These are phyloP conservation scores for Falco punctatus DNA, from an alignment of 2,113 vertebrate species.

Conservation along the genomic window DNA sequence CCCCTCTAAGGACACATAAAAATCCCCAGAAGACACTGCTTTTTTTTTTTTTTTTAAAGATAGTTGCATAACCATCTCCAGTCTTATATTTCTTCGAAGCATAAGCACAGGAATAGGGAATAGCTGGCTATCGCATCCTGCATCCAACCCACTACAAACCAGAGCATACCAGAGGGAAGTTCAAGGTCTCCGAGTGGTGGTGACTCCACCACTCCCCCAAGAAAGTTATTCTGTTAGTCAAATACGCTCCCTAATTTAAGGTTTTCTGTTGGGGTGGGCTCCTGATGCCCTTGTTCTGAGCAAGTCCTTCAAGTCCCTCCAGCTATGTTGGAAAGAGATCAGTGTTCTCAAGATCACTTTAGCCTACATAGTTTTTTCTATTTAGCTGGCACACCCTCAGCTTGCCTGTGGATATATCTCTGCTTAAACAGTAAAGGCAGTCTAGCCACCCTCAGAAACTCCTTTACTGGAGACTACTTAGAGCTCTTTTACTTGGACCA, in stretches of 20 bases:
- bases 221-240: background rate
- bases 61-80: background rate
- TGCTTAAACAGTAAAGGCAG: background rate
- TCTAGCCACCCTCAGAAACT: background rate
- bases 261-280: background rate
- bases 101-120: background rate
- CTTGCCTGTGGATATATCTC: background rate
- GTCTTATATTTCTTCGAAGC: background rate
- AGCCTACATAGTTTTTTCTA: background rate
- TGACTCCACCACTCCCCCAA: background rate
- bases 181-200: background rate
- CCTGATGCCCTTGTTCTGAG: background rate
- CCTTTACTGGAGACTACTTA: background rate
- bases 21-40: background rate
- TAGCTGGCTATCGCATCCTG: accelerated
- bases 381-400: conserved; percentile 21
- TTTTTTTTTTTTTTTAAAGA: background rate
- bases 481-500: background rate
- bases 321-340: background rate
- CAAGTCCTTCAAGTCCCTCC: background rate
- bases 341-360: background rate
- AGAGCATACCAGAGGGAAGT: background rate
- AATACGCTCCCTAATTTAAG: background rate
- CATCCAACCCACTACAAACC: background rate
- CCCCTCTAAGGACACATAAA: background rate